Percentiles rank a stretch among this genome's conserved stretches.
These are phyloP conservation scores for Schizaphis graminum DNA, from an alignment of 2,888 invertebrate genomes.

Conservation along the genomic window DNA sequence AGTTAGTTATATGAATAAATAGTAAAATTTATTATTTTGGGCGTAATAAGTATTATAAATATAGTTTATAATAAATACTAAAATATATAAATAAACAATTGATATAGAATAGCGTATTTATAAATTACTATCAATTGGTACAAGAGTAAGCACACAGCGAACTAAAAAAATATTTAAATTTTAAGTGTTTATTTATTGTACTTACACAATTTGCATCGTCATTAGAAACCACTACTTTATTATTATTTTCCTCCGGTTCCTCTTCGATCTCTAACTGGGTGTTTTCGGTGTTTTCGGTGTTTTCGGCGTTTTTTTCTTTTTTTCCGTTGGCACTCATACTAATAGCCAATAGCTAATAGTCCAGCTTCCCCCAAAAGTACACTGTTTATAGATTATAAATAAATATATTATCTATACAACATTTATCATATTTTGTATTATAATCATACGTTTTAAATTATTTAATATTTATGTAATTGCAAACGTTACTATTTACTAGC, in stretches of 20 bases:
- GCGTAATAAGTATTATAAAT: background rate
- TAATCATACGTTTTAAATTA: too few species aligned
- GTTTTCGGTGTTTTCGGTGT: background rate
- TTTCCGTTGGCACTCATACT: constrained; percentile 36
- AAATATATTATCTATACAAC: too few species aligned
- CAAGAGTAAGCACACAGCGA: background rate
- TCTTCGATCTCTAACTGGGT: background rate
- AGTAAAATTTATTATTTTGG: background rate
- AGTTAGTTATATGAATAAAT: background rate
- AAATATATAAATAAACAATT: background rate
- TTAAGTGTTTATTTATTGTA: background rate
- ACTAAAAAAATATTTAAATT: background rate
- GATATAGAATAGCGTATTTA: background rate
- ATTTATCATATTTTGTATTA: too few species aligned
- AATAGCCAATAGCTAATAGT: background rate
- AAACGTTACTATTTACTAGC: too few species aligned
- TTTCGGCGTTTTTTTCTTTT: background rate
- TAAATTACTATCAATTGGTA: background rate
- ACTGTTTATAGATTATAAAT: too few species aligned
- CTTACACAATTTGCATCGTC: constrained; percentile 1
- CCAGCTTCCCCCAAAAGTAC: background rate
- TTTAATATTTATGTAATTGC: too few species aligned
- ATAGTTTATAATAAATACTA: background rate
- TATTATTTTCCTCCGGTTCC: constrained; percentile 19
- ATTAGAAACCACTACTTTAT: background rate